A percentile compares a stretch with the other conserved stretches of the same genome.
These are phyloP conservation scores for Pungitius pungitius DNA, from an alignment of 2,113 vertebrate species.

Conservation along the genomic window DNA sequence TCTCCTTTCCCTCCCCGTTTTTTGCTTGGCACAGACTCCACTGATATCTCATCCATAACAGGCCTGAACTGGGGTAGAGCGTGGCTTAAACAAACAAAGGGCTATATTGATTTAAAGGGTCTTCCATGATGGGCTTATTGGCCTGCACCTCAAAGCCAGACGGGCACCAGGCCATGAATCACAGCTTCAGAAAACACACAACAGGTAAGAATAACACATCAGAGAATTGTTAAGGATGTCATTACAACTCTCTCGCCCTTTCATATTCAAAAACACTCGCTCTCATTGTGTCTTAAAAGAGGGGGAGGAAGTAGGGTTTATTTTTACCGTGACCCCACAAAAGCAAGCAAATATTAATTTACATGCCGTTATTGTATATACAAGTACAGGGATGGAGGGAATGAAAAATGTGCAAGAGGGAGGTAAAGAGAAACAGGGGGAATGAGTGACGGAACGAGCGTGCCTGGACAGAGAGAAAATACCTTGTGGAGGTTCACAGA, in stretches of 20 bases:
- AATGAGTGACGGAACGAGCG: conserved; percentile 65
- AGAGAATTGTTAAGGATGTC: conserved; percentile 57
- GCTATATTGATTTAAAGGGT: conserved; percentile 76
- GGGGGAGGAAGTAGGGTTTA: conserved; percentile 22
- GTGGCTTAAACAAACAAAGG: conserved; percentile 73
- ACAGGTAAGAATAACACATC: conserved; percentile 61
- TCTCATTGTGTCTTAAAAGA: conserved; percentile 44
- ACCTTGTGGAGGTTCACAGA: conserved; percentile 74
- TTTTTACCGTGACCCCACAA: conserved; percentile 48
- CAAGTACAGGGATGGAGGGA: conserved; percentile 48
- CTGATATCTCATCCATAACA: conserved; percentile 76
- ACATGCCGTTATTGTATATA: conserved; percentile 35
- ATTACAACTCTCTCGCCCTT: conserved; percentile 41
- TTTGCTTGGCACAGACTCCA: conserved; percentile 61
- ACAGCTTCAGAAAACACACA: conserved; percentile 39
- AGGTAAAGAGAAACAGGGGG: conserved; percentile 60
- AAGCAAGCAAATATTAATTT: conserved; percentile 45
- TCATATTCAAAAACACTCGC: conserved; percentile 36
- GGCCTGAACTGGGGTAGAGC: conserved; percentile 63
- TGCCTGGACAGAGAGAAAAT: conserved; percentile 82
- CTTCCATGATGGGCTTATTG: conserved; percentile 75
- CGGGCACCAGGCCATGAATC: conserved; percentile 65
- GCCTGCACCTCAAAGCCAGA: conserved; percentile 70
- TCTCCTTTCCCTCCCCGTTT: conserved; percentile 10
- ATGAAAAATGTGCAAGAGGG: conserved; percentile 59